Base-by-base conservation (phyloP, 2,888 invertebrate genomes). In the Ypsolopha scabrella region DNA sequence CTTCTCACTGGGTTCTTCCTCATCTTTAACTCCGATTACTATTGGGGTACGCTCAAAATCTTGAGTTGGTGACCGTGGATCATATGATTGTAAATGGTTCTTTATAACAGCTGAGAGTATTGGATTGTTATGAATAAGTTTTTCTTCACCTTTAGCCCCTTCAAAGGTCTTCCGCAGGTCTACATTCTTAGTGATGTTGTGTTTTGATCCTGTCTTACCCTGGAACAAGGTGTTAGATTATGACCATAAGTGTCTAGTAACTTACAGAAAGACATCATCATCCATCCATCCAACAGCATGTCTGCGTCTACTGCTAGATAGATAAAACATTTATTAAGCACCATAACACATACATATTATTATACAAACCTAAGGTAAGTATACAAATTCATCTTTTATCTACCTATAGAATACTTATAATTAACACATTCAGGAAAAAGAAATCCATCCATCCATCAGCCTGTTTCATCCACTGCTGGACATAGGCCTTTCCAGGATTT, bases 31-130 rank as follows among this genome's bases (percentile, higher is more conserved):
- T 11, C 70, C 44, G 61, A 86, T 69, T 43, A 83, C 66, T 52
- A 90, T 88, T 13, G 90, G 90, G n/a, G 90, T 90, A 51, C 90
- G 75, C 54, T 86, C 82, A 71, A 90, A 88, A 53, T 90, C 90
- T 53, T 81, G 77, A 46, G 89, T 82, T 33, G 90, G 90, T 1
- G 90, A 90, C 39, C 90, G 79, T 36, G 90, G 90, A 63, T 90
- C 87, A 62, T 83, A 86, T 8, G 80, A 81, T 53, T 83, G 81
- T 46, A 87, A 67, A 58, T 86, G 85, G 56, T 78, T 85, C 56
- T 80, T 85, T 55, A 87, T 83, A 46, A 87, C 80, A 51, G 86
- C 83, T 41, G 83, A 80, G 7, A 87, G 65, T 51, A 85, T 82
- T 1, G 87, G 87, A 62, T 85, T 86, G 53, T 85, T 81, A 47